Conservation (phyloP, 2,888 invertebrate species). For the Mythimna vitellina region DNA sequence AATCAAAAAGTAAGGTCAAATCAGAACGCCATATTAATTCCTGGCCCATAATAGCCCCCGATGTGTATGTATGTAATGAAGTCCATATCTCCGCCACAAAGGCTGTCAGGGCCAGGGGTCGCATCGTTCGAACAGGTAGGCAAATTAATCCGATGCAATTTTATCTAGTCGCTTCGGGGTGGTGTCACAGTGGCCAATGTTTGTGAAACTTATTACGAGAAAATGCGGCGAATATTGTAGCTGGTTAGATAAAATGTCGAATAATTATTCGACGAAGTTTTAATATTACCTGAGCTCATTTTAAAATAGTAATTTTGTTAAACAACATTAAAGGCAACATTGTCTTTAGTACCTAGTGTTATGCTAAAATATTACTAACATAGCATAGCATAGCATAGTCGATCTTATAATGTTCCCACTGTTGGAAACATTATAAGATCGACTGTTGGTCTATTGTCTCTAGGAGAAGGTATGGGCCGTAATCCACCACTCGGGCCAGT, state of each 20-base stretch:
- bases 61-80: constrained; percentile 71
- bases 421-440: no score
- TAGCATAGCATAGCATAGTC: no score
- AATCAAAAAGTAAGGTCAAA: constrained; percentile 59
- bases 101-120: constrained; percentile 81
- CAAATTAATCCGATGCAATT: constrained; percentile 84
- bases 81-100: constrained; percentile 76
- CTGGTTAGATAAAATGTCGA: no score
- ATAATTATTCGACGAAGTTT: not conserved
- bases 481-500: no score
- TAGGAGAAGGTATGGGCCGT: no score
- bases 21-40: constrained; percentile 48
- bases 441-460: no score
- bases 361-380: no score
- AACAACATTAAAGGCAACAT: no score
- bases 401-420: no score
- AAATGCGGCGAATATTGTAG: not conserved
- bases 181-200: constrained; percentile 63
- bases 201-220: constrained; percentile 18
- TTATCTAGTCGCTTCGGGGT: constrained; percentile 75
- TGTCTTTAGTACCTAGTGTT: no score
- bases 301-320: not conserved
- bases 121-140: constrained; percentile 75
- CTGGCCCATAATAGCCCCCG: constrained; percentile 41
- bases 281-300: not conserved